A percentile compares a stretch with the other conserved stretches of the same genome.
These are phyloP conservation scores for Trypoxylon attenuatum DNA, from an alignment of 2,888 invertebrate species.

Conservation along the genomic window DNA sequence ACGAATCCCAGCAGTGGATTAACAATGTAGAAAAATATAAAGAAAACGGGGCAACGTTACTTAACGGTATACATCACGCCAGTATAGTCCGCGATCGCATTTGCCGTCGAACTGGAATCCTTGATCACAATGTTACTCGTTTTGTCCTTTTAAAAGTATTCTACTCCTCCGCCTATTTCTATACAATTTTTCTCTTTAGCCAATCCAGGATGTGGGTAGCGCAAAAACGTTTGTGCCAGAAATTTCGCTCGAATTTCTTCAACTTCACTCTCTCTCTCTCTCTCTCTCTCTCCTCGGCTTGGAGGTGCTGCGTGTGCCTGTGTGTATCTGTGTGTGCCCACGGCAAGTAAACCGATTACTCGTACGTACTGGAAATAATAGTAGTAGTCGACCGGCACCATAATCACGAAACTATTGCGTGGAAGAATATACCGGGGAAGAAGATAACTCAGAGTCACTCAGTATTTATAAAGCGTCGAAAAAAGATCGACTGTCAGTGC, in stretches of 20 bases:
- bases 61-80: conserved; percentile 8
- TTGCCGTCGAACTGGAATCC: conserved; percentile 35
- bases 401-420: conserved; percentile 22
- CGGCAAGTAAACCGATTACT: conserved; percentile 13
- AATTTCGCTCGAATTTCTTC: conserved; percentile 41
- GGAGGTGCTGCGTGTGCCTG: conserved; percentile 11
- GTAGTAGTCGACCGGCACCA: neutral
- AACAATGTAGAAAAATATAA: conserved; percentile 41
- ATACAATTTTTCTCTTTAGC: conserved; percentile 41
- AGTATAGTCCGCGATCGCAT: neutral
- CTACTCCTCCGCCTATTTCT: conserved; percentile 24
- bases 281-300: neutral
- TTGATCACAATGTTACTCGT: conserved; percentile 54
- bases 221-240: conserved; percentile 35
- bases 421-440: conserved; percentile 62
- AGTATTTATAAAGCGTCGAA: conserved; percentile 19
- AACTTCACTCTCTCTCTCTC: too few relatives aligned
- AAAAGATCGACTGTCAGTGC: conserved; percentile 17
- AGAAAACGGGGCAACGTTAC: conserved; percentile 27
- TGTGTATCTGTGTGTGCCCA: too few relatives aligned
- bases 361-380: conserved; percentile 5
- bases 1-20: conserved; percentile 1
- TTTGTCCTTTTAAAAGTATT: conserved; percentile 14
- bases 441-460: conserved; percentile 37
- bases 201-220: conserved; percentile 58